Evolutionary conservation across 1,140 invertebrate genomes (phyloP), one percentile per base, ranked within the genome.

Genomic region (Halictus rubicundus): DNA sequence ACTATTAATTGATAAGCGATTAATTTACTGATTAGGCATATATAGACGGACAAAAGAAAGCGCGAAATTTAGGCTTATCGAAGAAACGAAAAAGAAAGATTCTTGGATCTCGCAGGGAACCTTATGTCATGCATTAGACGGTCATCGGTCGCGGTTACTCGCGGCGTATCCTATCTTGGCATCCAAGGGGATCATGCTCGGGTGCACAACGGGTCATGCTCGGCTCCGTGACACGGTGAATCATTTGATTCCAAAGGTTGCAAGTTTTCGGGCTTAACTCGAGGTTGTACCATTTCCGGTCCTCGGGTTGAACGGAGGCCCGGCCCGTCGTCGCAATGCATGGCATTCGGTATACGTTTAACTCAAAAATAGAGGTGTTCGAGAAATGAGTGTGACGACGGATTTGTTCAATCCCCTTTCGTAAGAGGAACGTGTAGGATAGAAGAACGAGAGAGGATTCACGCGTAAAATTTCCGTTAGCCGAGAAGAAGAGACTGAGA

Each of bases 1-100:
- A 91, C 81, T 90, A 91, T 91, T 92, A 92, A 91, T 91, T 89
- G 81, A 91, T 91, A 92, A 91, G 89, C 89, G 85, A 91, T 87
- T 89, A 85, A 89, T 91, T 57, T 90, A 87, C 85, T 87, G 83
- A 87, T 90, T 89, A 89, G 82, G 82, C 75, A 68, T 83, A 80
- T 80, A 69, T 63, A 72, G 21, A 57, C 59, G 80, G 68, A 78
- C 3, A 79, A 84, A 82, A 27, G 68, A 72, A 82, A 81, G 77
- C 80, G 83, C 66, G 79, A 84, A 80, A 78, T 83, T 83, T 81
- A 85, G 74, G 69, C 68, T 85, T 81, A 83, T 82, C 71, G 73
- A 54, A 66, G 65, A 72, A 73, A 37, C 65, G 60, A 12, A 14
- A 77, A 27, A 73, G 63, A 37, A 68, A 52, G 32, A 32, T 32